Evolutionary conservation across 2,797 vertebrate genomes (phyloP).

Genomic region (Chaetodon trifasciatus): DNA sequence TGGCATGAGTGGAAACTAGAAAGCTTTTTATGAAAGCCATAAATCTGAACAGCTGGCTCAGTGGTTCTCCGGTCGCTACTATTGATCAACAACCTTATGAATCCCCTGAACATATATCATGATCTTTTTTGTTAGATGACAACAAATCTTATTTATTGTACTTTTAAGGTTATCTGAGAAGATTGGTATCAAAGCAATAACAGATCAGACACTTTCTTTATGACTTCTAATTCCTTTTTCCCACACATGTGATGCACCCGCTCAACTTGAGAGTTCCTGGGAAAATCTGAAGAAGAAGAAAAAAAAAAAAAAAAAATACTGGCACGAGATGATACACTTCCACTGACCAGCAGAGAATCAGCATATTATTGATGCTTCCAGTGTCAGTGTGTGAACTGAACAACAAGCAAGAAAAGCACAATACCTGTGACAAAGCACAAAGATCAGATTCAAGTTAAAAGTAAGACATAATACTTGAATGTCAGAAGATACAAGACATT

Average conservation of each 20-base stretch:
- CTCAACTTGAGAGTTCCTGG: conserved; percentile 43
- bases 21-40: conserved; percentile 29
- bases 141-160: conserved; percentile 7
- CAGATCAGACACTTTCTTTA: not conserved
- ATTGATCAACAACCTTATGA: conserved; percentile 55
- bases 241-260: not conserved
- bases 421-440: not conserved
- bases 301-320: conserved; percentile 1
- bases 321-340: conserved; percentile 49
- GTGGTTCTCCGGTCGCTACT: conserved; percentile 43
- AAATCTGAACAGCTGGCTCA: conserved; percentile 50
- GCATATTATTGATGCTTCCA: conserved; percentile 55
- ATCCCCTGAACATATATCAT: conserved; percentile 44
- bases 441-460: not conserved
- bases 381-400: conserved; percentile 54
- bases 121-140: conserved; percentile 16
- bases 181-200: conserved; percentile 5
- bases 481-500: not conserved
- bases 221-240: not conserved
- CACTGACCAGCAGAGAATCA: conserved; percentile 51
- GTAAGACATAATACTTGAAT: not conserved
- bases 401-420: conserved; percentile 23
- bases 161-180: conserved; percentile 1
- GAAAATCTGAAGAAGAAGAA: conserved; percentile 28
- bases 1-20: conserved; percentile 15